Base-by-base conservation (phyloP, 2,113 vertebrate genomes). In the Ariopsis seemanni region DNA sequence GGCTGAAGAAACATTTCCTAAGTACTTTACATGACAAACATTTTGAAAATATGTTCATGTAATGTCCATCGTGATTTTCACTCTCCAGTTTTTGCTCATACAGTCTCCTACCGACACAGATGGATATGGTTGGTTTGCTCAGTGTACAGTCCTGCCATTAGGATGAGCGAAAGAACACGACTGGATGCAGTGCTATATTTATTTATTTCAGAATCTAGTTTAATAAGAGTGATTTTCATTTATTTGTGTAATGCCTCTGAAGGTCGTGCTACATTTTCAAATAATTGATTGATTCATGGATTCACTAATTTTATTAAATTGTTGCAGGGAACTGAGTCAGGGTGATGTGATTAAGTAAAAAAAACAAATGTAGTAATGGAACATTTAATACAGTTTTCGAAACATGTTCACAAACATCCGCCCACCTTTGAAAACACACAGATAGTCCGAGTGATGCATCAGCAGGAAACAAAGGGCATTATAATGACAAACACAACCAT, bases 381-480 rank as follows among this genome's bases (percentile, higher is more conserved):
- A 20, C 60, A 30, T 34, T 67, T 84, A 84, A 67, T 18, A 67
- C 27, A 42, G 48, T 63, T 67, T 85, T 63, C 50, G 85, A 55
- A 80, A 52, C 82, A 78, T 55, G 53, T 30, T 65, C 60, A 57
- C 62, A 85, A 79, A 85, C 75, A 74, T 63, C 34, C 55, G 3
- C 82, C 60, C 72, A 84, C 86, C 34, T 69, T 69, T 50, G 14
- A 63, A 77, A 55, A 60, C 27, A 78, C 53, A 53, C 58, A 53
- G 34, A 14, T 30, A 34, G 9, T 74, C 53, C 12, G 34, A 60
- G 11, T 25, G n/a, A 25, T 42, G 58, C 65, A 84, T 57, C 27
- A 72, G 52, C 83, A 84, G 83, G 60, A 85, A 60, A n/a, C 69
- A 60, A 55, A 74, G 53, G 83, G 20, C 83, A 60, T 74, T 60